Conservation (phyloP, 2,113 vertebrate genomes). For the Triplophysa dalaica region DNA sequence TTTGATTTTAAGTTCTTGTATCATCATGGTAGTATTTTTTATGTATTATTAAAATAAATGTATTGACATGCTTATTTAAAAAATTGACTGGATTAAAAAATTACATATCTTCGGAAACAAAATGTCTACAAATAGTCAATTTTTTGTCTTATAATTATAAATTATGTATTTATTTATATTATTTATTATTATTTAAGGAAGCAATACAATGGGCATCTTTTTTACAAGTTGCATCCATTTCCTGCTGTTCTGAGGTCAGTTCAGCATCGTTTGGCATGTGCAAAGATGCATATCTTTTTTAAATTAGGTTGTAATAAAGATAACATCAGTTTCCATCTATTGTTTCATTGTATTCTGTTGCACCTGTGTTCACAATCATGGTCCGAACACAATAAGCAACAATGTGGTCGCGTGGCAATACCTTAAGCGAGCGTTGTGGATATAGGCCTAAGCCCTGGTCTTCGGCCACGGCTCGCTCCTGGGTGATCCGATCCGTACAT, state of each 20-base stretch:
- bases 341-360: background rate
- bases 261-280: background rate
- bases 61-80: no score
- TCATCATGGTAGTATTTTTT: no score
- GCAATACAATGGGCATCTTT: background rate
- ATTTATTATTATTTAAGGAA: background rate
- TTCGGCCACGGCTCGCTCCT: constrained; percentile 35
- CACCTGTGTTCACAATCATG: background rate
- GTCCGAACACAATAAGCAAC: background rate
- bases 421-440: background rate
- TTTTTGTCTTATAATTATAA: no score
- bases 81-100: no score
- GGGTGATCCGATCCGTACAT: constrained; percentile 51
- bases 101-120: no score
- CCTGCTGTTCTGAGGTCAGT: background rate
- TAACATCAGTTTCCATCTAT: background rate
- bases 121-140: no score
- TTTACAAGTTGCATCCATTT: background rate
- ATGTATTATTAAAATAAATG: no score
- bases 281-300: background rate
- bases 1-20: no score
- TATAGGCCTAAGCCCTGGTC: background rate
- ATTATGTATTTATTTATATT: no score
- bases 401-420: constrained; percentile 10
- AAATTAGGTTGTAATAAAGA: background rate